These are phyloP conservation scores for Caenorhabditis uteleia DNA, from an alignment of 2,888 invertebrate genomes.

Conservation along the genomic window DNA sequence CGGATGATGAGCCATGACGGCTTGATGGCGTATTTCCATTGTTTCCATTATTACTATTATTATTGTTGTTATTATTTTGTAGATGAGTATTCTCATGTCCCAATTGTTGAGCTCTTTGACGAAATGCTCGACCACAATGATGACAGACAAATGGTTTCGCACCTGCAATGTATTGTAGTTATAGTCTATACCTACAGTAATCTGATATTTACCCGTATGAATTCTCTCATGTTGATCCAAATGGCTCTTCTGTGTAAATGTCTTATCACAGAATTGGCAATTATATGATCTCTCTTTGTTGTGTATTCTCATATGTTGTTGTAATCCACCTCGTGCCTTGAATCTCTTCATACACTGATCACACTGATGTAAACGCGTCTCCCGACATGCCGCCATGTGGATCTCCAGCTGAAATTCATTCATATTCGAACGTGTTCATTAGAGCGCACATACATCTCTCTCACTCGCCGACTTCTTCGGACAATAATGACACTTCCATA, in stretches of 20 bases:
- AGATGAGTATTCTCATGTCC: constrained; percentile 57
- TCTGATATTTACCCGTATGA: constrained; percentile 58
- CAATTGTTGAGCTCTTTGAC: constrained; percentile 66
- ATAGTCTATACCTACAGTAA: background rate
- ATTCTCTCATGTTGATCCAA: constrained; percentile 68
- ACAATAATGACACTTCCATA: constrained; percentile 62
- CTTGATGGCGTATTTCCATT: background rate
- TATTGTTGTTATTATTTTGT: background rate
- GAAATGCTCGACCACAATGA: constrained; percentile 63
- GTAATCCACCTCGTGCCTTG: constrained; percentile 66
- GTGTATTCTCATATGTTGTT: constrained; percentile 68
- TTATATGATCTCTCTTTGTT: constrained; percentile 61
- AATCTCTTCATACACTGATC: constrained; percentile 60
- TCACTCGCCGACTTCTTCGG: constrained; percentile 59
- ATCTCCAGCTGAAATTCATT: constrained; percentile 52
- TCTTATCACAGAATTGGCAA: constrained; percentile 62
- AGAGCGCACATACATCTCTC: constrained; percentile 37
- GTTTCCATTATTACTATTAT: background rate
- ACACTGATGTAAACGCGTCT: constrained; percentile 60
- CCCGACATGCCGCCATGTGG: constrained; percentile 62
- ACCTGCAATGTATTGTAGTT: constrained; percentile 35
- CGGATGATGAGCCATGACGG: background rate
- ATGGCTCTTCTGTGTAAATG: constrained; percentile 69
- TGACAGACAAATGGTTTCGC: constrained; percentile 64
- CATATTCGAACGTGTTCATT: background rate